phyloP scores from a whole-genome alignment of 2,113 vertebrate species.

The Dicentrarchus labrax region DNA sequence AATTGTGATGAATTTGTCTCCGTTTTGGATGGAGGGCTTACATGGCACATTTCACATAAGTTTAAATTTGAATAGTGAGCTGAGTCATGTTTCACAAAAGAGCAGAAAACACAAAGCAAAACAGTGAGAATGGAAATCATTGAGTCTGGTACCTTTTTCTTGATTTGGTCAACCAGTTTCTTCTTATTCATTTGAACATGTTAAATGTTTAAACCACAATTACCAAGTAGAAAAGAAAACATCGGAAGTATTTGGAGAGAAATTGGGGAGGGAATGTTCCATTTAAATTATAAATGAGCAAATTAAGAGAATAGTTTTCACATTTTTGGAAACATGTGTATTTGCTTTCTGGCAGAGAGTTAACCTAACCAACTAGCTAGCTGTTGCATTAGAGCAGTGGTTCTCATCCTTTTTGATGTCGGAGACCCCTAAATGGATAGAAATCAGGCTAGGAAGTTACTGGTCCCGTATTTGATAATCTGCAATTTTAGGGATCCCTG shows the following conservation, averaged over 20 bases:
- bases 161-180: conserved; percentile 5
- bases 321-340: background rate
- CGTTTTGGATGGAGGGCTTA: conserved; percentile 18
- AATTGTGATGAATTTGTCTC: conserved; percentile 51
- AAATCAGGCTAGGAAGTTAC: too few species aligned
- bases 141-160: conserved; percentile 11
- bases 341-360: background rate
- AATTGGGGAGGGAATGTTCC: background rate
- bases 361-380: background rate
- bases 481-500: too few species aligned
- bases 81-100: conserved; percentile 6
- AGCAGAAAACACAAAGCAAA: conserved; percentile 13
- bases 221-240: background rate
- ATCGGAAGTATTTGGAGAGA: background rate
- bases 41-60: conserved; percentile 69
- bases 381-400: background rate
- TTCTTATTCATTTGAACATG: too few species aligned
- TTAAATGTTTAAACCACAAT: background rate
- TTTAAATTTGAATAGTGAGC: conserved; percentile 25
- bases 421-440: too few species aligned
- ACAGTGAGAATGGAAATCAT: background rate
- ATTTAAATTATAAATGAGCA: background rate
- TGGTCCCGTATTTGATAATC: too few species aligned
- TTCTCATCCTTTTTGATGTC: too few species aligned
- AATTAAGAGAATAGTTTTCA: background rate